These are phyloP conservation scores for Neomorphus geoffroyi DNA, from an alignment of 2,797 vertebrate species.

Conservation along the genomic window DNA sequence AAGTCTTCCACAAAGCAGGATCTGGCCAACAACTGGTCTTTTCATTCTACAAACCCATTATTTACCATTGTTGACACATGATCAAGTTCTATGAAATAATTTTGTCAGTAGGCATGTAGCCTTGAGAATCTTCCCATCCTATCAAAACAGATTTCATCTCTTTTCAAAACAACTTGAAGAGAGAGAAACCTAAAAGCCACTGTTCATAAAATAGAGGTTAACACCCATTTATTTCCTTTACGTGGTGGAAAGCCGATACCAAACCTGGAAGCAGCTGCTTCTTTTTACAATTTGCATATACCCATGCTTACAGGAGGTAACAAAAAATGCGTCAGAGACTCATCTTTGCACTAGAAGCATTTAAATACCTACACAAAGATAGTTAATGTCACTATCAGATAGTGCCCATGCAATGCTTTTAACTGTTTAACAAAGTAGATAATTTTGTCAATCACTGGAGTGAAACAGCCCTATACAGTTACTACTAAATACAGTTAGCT, in stretches of 20 bases:
- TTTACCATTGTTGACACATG: neutral
- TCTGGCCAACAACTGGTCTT: neutral
- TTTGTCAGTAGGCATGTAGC: neutral
- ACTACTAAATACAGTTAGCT: neutral
- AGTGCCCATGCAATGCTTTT: neutral
- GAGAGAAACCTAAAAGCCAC: neutral
- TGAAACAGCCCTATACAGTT: neutral
- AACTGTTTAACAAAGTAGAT: neutral
- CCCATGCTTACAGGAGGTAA: neutral
- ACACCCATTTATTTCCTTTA: slow-evolving; percentile 69
- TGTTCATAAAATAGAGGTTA: slow-evolving; percentile 39
- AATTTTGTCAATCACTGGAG: neutral
- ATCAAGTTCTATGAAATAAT: neutral
- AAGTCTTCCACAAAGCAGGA: slow-evolving; percentile 20
- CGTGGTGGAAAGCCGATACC: slow-evolving; percentile 13
- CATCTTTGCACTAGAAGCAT: neutral
- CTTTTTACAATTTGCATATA: slow-evolving; percentile 27
- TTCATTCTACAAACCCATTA: neutral
- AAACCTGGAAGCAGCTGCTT: slow-evolving; percentile 33
- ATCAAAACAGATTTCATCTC: slow-evolving; percentile 13
- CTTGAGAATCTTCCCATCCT: neutral
- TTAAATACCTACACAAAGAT: neutral
- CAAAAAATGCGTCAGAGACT: neutral
- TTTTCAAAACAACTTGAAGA: slow-evolving; percentile 48
- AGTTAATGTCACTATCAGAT: neutral